Evolutionary conservation across 2,797 vertebrate species (phyloP), one percentile per base, ranked within the genome.

Genomic region (Bradypodion pumilum): DNA sequence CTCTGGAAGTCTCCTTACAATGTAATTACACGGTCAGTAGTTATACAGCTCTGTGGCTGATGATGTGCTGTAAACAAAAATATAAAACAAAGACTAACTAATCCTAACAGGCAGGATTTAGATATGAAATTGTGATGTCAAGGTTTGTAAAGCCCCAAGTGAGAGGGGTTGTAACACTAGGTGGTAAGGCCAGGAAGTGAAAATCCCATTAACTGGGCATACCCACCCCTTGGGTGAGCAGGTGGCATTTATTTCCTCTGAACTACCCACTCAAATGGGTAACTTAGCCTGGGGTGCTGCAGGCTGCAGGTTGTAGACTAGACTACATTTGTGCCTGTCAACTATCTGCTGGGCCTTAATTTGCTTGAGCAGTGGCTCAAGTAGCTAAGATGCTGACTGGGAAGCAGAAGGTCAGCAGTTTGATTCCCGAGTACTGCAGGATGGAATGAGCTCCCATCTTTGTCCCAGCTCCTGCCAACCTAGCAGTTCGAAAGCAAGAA

Each of bases 21-120:
- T 89, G 90, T 90, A 94, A 94, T 94, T 93, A 94, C 93, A 91
- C 92, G 91, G 91, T 91, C 90, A 80, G 91, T 92, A 91, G 93
- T 92, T 92, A 92, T 91, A 62, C 44, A 83, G 80, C 86, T 85
- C 83, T 83, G 77, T 72, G 85, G 82, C 35, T 89, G 89, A 90
- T 35, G 78, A 80, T 77, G 78, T 77, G 73, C 87, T 85, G 88
- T 88, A 92, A 94, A 93, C 87, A 88, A 82, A 75, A 81, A 68
- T 88, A 89, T 42, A 89, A 92, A 80, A 90, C 86, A n/a, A 90
- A 92, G 86, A 75, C 40, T 68, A 78, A 89, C 88, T 83, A 84
- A 91, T 89, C 66, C 74, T 68, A 81, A 87, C 65, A n/a, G 66
- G 74, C 75, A 80, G 76, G 82, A 88, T 89, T 85, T 81, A 87